Conservation (phyloP, 1,140 invertebrate species). For the Zaprionus camerounensis region DNA sequence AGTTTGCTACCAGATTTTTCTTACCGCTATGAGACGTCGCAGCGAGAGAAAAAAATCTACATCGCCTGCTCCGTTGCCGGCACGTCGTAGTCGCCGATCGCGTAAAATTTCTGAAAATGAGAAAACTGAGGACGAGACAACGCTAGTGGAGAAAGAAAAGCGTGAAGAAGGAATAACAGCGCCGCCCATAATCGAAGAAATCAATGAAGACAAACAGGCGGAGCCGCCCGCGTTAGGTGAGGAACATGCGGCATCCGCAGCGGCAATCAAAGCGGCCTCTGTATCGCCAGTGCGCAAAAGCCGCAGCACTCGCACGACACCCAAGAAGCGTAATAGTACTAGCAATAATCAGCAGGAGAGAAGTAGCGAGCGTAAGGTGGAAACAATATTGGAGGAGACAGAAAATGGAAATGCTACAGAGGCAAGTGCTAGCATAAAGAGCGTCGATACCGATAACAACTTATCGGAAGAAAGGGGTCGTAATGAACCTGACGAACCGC, state of each 20-base stretch:
- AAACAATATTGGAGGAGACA: slow-evolving; percentile 68
- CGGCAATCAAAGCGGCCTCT: neutral
- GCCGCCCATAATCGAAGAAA: slow-evolving; percentile 47
- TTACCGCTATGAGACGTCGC: slow-evolving; percentile 74
- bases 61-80: slow-evolving; percentile 71
- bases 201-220: slow-evolving; percentile 43
- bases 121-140: slow-evolving; percentile 57
- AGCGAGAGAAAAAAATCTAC: slow-evolving; percentile 81
- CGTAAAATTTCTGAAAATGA: slow-evolving; percentile 65
- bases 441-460: slow-evolving; percentile 43
- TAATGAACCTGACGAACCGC: slow-evolving; percentile 17
- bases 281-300: slow-evolving; percentile 68
- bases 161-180: neutral
- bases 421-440: slow-evolving; percentile 25
- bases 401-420: slow-evolving; percentile 65
- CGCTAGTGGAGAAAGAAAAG: slow-evolving; percentile 46
- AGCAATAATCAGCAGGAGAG: slow-evolving; percentile 48
- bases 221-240: slow-evolving; percentile 66
- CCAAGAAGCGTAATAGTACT: slow-evolving; percentile 56
- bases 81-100: slow-evolving; percentile 70
- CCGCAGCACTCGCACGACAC: slow-evolving; percentile 63
- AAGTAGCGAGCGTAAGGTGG: slow-evolving; percentile 57
- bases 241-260: slow-evolving; percentile 44
- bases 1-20: slow-evolving; percentile 32
- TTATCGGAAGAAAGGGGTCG: slow-evolving; percentile 27